Evolutionary conservation across 2,797 vertebrate species (phyloP), one percentile per base, ranked within the genome.

Genomic region (Coregonus suidteri): DNA sequence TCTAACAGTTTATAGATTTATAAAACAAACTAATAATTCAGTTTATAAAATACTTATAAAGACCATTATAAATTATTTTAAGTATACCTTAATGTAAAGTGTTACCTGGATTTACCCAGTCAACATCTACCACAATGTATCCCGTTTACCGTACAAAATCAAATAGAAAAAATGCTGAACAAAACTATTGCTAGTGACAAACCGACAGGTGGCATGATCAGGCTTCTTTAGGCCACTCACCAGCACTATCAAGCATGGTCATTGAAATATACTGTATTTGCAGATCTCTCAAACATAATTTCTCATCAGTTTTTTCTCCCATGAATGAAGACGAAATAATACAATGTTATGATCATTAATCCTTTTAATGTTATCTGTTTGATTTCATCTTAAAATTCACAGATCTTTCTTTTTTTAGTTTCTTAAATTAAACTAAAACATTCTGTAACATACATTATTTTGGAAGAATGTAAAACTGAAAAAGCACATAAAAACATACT

Each of bases 341-440:
- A 75, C 18, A 75, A 67, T 78, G 11, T 78, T 75, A 75, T 77
- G 68, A 84, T 88, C 70, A 86, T 87, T 89, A 86, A 82, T 92
- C 72, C 71, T 87, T 92, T 91, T 90, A 85, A 88, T 91, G 67
- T 47, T 9, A 47, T 41, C 41, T 0, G 2, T 82, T 87, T 82
- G 74, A 92, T 66, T 66, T 30, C 15, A 91, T 77, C 7, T 47
- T 47, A 47, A 47, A 47, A 13, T 47, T 47, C 41, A 47, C 41
- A 47, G 2, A 47, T 4, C 75, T 89, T 84, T 84, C 41, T 62
- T 75, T 81, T 85, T 82, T 91, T 86, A 88, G 77, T 88, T 89
- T 91, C 87, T 88, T 89, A 86, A 91, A 93, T 84, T 93, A 85
- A 93, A 92, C 84, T 90, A 89, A 83, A 90, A 92, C 91, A 92